Evolutionary conservation across 1,140 invertebrate genomes (phyloP), one percentile per base, ranked within the genome.

Genomic region (Temnothorax curvispinosus): DNA sequence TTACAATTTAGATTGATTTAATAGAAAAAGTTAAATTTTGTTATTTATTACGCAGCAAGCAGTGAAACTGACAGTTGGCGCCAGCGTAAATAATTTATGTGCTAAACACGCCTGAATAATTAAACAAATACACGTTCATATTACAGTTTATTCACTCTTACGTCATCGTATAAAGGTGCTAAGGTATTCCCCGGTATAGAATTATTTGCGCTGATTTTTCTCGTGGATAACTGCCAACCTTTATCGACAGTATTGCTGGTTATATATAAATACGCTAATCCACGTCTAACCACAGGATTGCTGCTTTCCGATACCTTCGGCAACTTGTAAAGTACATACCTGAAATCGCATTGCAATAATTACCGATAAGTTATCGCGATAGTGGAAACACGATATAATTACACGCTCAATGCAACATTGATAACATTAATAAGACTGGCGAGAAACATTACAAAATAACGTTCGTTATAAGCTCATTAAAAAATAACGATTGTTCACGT

Each of bases 241-340:
- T 95, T 94, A 86, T 92, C 92, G 72, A 96, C 91, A 82, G 95
- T 96, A 35, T 96, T 95, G 56, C 96, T 97, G 15, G 97, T 97
- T 67, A 98, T 96, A 91, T 97, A 98, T 89, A 97, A 95, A 91
- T 98, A 98, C 8, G 96, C 97, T n/a, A 96, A 90, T 1, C 98
- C 98, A 87, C 95, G 91, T 76, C 95, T 96, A 32, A 97, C 95
- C 2, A 96, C 86, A 2, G 94, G 93, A 90, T 96, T 96, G 8
- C 95, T 91, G 69, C 95, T 95, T 60, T 96, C 92, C 62, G 96
- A 93, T 84, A 97, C 95, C 92, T 97, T 96, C 15, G 98, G 98
- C 87, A 98, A 92, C 95, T 99, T 98, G 93, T 98, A 98, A 32
- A 98, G 93, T 90, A 98, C 97, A 95, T 97, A 98, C 98, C 98